phyloP scores from a whole-genome alignment of 1,140 invertebrate genomes.

The Plectrocnemia conspersa region DNA sequence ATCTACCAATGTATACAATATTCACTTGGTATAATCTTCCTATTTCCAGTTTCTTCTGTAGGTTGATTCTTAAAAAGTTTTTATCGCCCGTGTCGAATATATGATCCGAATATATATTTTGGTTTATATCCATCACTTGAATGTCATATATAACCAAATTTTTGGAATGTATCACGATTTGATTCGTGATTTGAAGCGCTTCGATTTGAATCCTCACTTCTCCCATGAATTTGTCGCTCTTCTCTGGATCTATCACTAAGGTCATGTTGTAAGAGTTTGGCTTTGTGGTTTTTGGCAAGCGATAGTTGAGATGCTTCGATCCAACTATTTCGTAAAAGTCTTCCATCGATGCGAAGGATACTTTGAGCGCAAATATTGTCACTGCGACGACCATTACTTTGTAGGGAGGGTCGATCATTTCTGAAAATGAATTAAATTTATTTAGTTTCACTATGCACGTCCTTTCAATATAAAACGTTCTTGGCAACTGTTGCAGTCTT shows the following conservation, averaged over 20 bases:
- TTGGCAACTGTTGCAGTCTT: no score
- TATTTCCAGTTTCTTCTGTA: conserved; percentile 29
- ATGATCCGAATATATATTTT: conserved; percentile 34
- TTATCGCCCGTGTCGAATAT: conserved; percentile 39
- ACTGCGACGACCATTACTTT: no score
- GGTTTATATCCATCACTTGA: neutral
- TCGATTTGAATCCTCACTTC: conserved; percentile 54
- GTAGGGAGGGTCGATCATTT: no score
- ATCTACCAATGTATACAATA: conserved; percentile 39
- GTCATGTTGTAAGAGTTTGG: conserved; percentile 63
- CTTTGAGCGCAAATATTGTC: no score
- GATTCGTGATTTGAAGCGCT: conserved; percentile 40
- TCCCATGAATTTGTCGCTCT: conserved; percentile 53
- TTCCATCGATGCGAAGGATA: no score
- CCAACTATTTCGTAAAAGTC: no score
- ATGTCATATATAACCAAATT: conserved; percentile 31
- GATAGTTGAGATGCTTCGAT: no score
- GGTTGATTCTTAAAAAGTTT: conserved; percentile 41
- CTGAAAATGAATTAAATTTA: no score
- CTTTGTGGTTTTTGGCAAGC: conserved; percentile 54
- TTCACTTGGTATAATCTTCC: conserved; percentile 37
- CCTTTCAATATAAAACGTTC: no score
- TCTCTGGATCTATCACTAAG: conserved; percentile 57
- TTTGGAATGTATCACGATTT: conserved; percentile 53
- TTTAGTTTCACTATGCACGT: no score